Conservation (phyloP, 2,797 vertebrate genomes). For the Trichosurus vulpecula region DNA sequence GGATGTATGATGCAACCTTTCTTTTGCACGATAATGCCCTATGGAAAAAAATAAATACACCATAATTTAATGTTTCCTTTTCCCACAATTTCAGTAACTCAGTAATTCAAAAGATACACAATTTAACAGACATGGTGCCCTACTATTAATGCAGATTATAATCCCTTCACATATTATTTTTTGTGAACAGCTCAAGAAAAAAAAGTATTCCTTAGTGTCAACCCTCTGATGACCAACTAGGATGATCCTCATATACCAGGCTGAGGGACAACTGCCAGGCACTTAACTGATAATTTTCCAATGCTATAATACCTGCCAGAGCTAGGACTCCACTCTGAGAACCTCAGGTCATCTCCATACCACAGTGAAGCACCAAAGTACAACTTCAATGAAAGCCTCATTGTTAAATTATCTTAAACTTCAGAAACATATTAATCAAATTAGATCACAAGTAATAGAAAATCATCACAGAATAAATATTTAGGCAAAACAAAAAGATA, state of each 20-base stretch:
- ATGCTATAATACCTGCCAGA: neutral
- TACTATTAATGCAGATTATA: neutral
- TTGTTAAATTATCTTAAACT: neutral
- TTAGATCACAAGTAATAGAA: neutral
- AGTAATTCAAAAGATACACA: neutral
- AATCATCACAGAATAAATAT: neutral
- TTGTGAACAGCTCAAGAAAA: neutral
- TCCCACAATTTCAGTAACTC: conserved; percentile 1
- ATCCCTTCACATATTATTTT: neutral
- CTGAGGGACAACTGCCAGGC: neutral
- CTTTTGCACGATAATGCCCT: conserved; percentile 62
- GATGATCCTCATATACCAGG: neutral
- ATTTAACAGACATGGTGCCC: neutral
- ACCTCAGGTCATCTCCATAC: neutral
- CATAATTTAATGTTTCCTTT: neutral
- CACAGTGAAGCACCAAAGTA: neutral
- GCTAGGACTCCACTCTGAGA: neutral
- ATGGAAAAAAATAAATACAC: conserved; percentile 34
- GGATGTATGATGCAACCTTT: neutral
- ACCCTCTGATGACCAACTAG: neutral
- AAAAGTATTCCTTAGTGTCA: neutral
- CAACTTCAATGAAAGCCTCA: neutral
- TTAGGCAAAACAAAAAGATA: neutral
- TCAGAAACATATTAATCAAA: neutral
- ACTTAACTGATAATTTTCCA: neutral